A percentile compares a stretch with the other conserved stretches of the same genome.
Evolutionary conservation across 2,113 vertebrate genomes (phyloP).

Genomic region (Willisornis vidua): DNA sequence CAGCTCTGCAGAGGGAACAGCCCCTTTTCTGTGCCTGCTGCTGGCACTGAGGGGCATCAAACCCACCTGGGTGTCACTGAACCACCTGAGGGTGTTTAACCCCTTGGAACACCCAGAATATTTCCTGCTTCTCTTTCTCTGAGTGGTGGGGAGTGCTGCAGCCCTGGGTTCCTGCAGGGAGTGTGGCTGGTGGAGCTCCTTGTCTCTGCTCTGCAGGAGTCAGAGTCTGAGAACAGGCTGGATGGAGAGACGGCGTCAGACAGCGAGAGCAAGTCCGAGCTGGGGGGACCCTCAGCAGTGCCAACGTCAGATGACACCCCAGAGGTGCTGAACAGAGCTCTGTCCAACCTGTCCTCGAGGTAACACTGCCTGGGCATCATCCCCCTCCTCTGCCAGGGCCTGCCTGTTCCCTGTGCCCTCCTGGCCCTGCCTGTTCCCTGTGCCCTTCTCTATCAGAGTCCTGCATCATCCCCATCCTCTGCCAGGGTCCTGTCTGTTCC

Average conservation of each 20-base stretch:
- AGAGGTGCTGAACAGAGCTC: slow-evolving; percentile 92
- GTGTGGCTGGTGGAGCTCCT: background rate
- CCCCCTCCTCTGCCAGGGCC: background rate
- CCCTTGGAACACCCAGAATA: background rate
- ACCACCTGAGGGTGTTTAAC: background rate
- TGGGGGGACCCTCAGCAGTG: slow-evolving; percentile 62
- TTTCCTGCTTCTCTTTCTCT: background rate
- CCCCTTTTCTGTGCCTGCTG: background rate
- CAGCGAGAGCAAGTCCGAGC: slow-evolving; percentile 82
- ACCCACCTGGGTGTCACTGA: accelerated
- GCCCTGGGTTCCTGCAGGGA: background rate
- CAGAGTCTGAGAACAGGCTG: slow-evolving; percentile 79
- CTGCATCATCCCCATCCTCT: no score
- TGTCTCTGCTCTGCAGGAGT: slow-evolving; percentile 74
- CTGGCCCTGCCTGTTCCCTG: no score
- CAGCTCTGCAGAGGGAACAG: background rate
- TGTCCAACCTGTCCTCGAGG: slow-evolving; percentile 96
- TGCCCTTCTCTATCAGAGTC: no score
- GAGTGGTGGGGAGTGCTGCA: background rate
- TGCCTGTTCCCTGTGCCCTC: no score
- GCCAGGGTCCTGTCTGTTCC: no score
- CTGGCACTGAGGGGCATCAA: background rate
- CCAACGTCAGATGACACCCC: slow-evolving; percentile 89
- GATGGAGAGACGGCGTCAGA: slow-evolving; percentile 89
- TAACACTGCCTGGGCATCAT: slow-evolving; percentile 7